Evolutionary conservation across 1,140 invertebrate genomes (phyloP).

Genomic region (Zaprionus africanus): DNA sequence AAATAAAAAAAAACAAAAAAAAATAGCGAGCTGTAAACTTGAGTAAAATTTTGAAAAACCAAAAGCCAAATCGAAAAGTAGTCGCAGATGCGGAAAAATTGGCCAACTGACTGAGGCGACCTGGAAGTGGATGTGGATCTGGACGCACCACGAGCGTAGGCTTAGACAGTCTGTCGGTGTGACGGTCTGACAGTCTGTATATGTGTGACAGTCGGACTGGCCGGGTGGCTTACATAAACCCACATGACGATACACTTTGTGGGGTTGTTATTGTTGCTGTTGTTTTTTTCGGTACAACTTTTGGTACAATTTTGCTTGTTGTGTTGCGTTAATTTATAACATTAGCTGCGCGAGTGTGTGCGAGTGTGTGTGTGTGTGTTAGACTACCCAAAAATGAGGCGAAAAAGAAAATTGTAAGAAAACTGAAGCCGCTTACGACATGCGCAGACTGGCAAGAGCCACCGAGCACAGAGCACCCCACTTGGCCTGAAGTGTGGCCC

Average conservation of each 20-base stretch:
- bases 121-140: conserved; percentile 69
- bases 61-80: conserved; percentile 29
- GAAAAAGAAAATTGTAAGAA: conserved; percentile 54
- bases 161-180: conserved; percentile 21
- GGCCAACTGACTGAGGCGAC: conserved; percentile 59
- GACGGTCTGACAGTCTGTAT: conserved; percentile 26
- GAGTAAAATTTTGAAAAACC: conserved; percentile 25
- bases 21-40: conserved; percentile 31
- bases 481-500: conserved; percentile 49
- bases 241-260: conserved; percentile 60
- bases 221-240: conserved; percentile 74
- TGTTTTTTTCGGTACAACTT: conserved; percentile 9
- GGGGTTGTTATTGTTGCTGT: conserved; percentile 21
- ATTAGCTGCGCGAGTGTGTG: conserved; percentile 34
- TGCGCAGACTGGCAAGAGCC: conserved; percentile 44
- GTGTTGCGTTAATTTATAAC: conserved; percentile 70
- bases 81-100: conserved; percentile 72
- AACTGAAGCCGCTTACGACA: conserved; percentile 62
- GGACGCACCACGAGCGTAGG: conserved; percentile 67
- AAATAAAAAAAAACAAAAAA: conserved; percentile 54
- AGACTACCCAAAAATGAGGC: conserved; percentile 51
- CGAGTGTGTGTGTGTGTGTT: conserved; percentile 13
- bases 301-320: conserved; percentile 44
- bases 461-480: conserved; percentile 17
- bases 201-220: conserved; percentile 23